Conservation (phyloP, 1,140 invertebrate species). For the Aphis craccivora region DNA sequence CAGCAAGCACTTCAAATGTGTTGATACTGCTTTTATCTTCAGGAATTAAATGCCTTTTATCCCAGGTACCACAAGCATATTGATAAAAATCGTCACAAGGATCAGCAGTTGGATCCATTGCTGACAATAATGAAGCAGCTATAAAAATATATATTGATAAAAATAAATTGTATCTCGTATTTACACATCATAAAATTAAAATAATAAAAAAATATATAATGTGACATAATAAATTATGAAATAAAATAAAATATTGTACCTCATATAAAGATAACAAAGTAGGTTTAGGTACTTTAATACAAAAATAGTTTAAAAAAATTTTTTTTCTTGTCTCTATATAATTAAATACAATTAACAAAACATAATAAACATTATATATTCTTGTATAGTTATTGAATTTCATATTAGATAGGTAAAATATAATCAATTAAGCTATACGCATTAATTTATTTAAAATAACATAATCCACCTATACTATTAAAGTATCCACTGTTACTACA, state of each 20-base stretch:
- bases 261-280: neutral
- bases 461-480: neutral
- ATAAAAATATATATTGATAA: conserved; percentile 55
- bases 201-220: neutral
- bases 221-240: neutral
- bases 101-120: conserved; percentile 81
- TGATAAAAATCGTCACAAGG: conserved; percentile 91
- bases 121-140: conserved; percentile 84
- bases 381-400: neutral
- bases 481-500: neutral
- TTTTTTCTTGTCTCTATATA: no score
- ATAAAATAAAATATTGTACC: neutral
- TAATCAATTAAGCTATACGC: neutral
- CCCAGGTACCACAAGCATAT: conserved; percentile 90
- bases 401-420: neutral
- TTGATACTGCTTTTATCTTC: conserved; percentile 87
- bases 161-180: neutral
- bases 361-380: neutral
- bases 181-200: neutral
- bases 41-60: conserved; percentile 86
- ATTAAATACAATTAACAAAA: neutral
- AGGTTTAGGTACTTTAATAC: neutral
- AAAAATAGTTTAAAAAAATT: no score
- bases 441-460: neutral
- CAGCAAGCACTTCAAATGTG: conserved; percentile 87